These are phyloP conservation scores for Procapra przewalskii DNA, from an alignment of 2,113 vertebrate species.

Conservation along the genomic window DNA sequence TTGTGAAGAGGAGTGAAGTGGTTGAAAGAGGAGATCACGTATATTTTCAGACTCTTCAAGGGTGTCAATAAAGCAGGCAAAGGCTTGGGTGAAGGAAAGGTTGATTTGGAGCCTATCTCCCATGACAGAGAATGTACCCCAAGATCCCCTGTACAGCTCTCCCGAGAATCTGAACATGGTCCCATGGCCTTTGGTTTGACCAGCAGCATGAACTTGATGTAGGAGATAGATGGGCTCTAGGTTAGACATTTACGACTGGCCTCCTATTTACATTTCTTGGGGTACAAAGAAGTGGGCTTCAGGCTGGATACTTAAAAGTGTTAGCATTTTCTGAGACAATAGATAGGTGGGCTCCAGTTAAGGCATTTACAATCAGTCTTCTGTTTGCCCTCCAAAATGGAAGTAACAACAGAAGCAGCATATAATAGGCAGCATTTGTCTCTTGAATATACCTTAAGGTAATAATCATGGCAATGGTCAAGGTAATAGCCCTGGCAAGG, in stretches of 20 bases:
- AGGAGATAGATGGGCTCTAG: not conserved
- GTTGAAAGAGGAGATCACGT: not conserved
- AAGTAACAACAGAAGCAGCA: not conserved
- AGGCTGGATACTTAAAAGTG: not conserved
- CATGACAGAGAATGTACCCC: not conserved
- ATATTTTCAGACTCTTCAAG: not conserved
- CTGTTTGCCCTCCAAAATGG: not conserved
- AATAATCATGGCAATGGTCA: not conserved
- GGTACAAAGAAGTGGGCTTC: not conserved
- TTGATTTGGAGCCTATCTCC: not conserved
- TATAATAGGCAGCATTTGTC: not conserved
- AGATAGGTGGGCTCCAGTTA: not conserved
- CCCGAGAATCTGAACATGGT: not conserved
- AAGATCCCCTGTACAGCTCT: not conserved
- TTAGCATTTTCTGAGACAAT: not conserved
- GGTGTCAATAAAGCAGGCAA: not conserved
- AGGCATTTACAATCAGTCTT: not conserved
- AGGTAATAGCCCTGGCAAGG: not conserved
- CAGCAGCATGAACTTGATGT: not conserved
- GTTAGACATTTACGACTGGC: not conserved
- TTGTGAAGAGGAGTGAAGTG: not conserved
- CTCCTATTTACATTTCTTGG: not conserved
- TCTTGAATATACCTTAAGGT: not conserved
- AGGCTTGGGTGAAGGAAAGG: not conserved
- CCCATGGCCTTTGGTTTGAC: no score